Base-by-base conservation (phyloP, 2,113 vertebrate species). In the Micromys minutus region DNA sequence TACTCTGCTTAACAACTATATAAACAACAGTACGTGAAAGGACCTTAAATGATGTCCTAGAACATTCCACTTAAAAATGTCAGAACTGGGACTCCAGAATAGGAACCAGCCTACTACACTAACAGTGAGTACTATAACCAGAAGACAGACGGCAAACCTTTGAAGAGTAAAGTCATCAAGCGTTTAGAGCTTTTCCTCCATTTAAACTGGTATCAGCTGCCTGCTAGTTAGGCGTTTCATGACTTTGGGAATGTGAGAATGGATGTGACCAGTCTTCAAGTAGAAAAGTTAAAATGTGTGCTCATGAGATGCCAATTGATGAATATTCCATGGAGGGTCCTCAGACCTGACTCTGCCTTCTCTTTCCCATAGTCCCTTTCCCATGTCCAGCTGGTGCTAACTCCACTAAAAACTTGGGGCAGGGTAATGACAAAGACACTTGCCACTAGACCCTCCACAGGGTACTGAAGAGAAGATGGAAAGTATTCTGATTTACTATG, bases 371-470 rank as follows among this genome's bases (percentile, higher is more conserved):
- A 19, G 2, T 26, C 0, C 0, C 45, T 59, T 0, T 87, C 29
- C 39, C 74, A 59, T 8, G 47, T 6, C 36, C 47, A 42, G 63
- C 10, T 81, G 39, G 21, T 63, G 34, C 7, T 6, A 72, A 92
- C 26, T 45, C 36, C 69, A 57, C 55, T 55, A 13, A 15, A n/a
- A 36, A 6, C 42, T 39, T 34, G 55, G 63, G 67, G n/a, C 10
- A 22, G 93, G 26, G 36, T 90, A 80, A 8, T 76, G 29, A 26
- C 34, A 59, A 59, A 94, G 85, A 75, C 7, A 57, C 52, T 95
- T 86, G 59, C 95, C 71, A 61, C 74, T 93, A 91, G 29, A n/a
- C 61, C 75, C 69, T 76, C 95, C 59, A n/a, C 63, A 69, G 76
- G 87, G 65, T 6, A 42, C 26, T 22, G 93, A 91, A 84, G 47